Evolutionary conservation across 2,797 vertebrate genomes (phyloP), one percentile per base, ranked within the genome.

Genomic region (Parotocinclus haroldoi): DNA sequence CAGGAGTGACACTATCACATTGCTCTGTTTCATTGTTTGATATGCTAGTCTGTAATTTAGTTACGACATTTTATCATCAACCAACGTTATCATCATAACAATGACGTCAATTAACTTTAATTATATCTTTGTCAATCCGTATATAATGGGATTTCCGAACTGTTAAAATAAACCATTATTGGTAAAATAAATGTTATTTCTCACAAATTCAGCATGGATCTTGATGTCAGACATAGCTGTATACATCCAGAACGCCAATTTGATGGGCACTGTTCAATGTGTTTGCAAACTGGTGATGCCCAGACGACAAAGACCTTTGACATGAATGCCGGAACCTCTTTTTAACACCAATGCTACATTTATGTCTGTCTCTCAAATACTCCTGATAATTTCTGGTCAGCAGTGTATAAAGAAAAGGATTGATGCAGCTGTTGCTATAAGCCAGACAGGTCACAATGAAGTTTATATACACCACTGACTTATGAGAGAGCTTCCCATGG

Each of bases 401-500:
- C 9, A 93, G 85, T 16, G 91, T 93, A 85, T 93, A 93, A 7
- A 93, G 87, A 79, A 93, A 92, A 0, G 92, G 92, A 82, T 93
- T 92, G 19, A 93, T 91, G 83, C 92, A 93, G 83, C 91, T 93
- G 85, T 93, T 93, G 87, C 85, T 89, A 76, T 93, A 93, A 0
- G 92, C 92, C 57, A 93, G 88, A 48, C 91, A 90, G 45, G 93
- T 91, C 82, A 95, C 92, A 80, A 95, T 87, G 87, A 95, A 94
- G 84, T 96, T 95, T 81, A 96, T 94, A 81, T n/a, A n/a, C n/a
- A n/a, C n/a, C n/a, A n/a, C n/a, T n/a, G n/a, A n/a, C n/a, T n/a
- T n/a, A n/a, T n/a, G n/a, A n/a, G n/a, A n/a, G n/a, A n/a, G n/a
- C n/a, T n/a, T n/a, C n/a, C n/a, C 91, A 93, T 71, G 92, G 92